Evolutionary conservation across 2,888 invertebrate genomes (phyloP), one percentile per base, ranked within the genome.

Genomic region (Priocnemis perturbator): DNA sequence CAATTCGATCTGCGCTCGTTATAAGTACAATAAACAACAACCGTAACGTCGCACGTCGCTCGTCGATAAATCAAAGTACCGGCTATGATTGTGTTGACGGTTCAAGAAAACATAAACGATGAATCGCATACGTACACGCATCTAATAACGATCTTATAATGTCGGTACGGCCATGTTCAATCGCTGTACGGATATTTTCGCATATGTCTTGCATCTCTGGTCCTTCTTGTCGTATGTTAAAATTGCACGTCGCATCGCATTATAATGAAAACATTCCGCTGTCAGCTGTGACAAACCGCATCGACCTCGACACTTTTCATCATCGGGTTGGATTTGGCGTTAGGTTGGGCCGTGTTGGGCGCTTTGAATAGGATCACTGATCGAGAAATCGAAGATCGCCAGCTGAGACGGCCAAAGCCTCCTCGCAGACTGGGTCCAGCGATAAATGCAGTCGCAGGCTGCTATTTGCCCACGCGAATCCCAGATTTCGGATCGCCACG

Each of bases 81-180:
- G 21, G 26, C 55, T 23, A 23, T 21, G 26, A 2, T 4, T 55
- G 14, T 7, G 17, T 9, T 9, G 19, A 59, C 1, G 15, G 7
- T 21, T 2, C 2, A 21, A 15, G 20, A 4, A 47, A 47, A 47
- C 37, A 47, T 45, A 9, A 15, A 11, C 30, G 14, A 57, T n/a
- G 11, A 17, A 0, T 19, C 4, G 11, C 15, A 71, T 83, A 88
- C 91, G 89, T 88, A 91, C 91, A 91, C 68, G 91, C 90, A 74
- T 91, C 91, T 64, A 92, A 85, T 50, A 92, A 86, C 30, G 91
- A 89, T 78, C 91, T 89, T 50, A 92, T 89, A 72, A 92, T 91
- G 81, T 92, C 92, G 50, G 92, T 91, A 69, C 92, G 89, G 57
- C 91, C 91, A 73, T 90, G 89, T 76, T 90, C 90, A 67, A 92